A percentile compares a stretch with the other conserved stretches of the same genome.
phyloP scores from a whole-genome alignment of 1,140 invertebrate genomes.

The Ceratina australensis region DNA sequence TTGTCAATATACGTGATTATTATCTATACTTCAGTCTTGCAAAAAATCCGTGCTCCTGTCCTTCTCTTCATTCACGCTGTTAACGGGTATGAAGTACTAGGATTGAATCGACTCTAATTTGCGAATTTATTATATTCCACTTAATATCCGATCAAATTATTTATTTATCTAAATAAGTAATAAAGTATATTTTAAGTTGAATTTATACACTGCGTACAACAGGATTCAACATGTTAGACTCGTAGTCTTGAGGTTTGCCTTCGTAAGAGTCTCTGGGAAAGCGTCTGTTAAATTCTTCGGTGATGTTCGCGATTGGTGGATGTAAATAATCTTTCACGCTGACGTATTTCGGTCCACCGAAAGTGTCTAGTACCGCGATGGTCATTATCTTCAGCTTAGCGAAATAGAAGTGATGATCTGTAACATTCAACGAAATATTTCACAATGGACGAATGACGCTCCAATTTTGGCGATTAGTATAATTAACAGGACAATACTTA shows the following conservation, averaged over 20 bases:
- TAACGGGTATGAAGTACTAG: neutral
- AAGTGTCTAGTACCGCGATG: slow-evolving; percentile 86
- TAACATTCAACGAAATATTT: slow-evolving; percentile 50
- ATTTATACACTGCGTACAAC: slow-evolving; percentile 15
- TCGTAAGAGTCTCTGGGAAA: slow-evolving; percentile 1
- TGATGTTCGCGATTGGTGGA: slow-evolving; percentile 22
- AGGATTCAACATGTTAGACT: slow-evolving; percentile 13
- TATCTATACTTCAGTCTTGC: neutral
- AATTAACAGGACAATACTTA: slow-evolving; percentile 60
- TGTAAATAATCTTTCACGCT: slow-evolving; percentile 82
- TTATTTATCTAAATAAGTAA: neutral
- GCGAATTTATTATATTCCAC: slow-evolving; percentile 5
- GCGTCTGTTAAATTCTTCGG: slow-evolving; percentile 17
- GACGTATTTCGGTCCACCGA: slow-evolving; percentile 86
- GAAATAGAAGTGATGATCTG: slow-evolving; percentile 88
- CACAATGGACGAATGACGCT: neutral
- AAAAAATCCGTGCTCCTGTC: neutral
- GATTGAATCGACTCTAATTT: neutral
- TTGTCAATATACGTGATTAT: neutral
- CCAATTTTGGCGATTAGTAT: neutral
- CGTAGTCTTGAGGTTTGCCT: neutral
- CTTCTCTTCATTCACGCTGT: neutral
- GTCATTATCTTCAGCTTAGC: slow-evolving; percentile 86
- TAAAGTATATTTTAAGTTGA: neutral
- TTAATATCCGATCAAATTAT: neutral